Conservation (phyloP, 2,888 invertebrate species). For the Ectropis crepuscularia region DNA sequence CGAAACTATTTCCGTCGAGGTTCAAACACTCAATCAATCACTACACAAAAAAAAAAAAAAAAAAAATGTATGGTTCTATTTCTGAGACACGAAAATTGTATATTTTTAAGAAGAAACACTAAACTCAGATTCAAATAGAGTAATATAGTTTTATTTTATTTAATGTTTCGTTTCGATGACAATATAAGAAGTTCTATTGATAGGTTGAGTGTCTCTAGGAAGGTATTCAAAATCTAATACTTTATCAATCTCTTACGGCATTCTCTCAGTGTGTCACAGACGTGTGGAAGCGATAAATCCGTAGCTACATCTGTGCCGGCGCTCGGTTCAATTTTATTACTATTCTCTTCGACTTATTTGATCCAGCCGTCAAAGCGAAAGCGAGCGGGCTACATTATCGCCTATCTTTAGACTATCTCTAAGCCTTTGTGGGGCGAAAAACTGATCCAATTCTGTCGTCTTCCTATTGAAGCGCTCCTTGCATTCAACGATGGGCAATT, state of each 20-base stretch:
- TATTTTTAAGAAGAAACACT: too few relatives aligned
- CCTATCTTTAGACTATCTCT: constrained; percentile 57
- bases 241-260: not conserved
- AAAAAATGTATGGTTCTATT: too few relatives aligned
- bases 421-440: constrained; percentile 43
- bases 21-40: too few relatives aligned
- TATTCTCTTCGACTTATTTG: constrained; percentile 82
- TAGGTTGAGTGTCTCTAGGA: too few relatives aligned
- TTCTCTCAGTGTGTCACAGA: constrained; percentile 49
- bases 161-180: too few relatives aligned
- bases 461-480: constrained; percentile 13
- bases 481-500: constrained; percentile 29
- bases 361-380: constrained; percentile 83
- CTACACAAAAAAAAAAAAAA: too few relatives aligned
- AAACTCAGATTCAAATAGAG: too few relatives aligned
- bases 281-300: constrained; percentile 75
- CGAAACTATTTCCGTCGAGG: too few relatives aligned
- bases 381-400: constrained; percentile 77
- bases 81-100: too few relatives aligned
- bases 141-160: too few relatives aligned
- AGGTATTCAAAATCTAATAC: not conserved
- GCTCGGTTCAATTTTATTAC: constrained; percentile 83
- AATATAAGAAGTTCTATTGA: too few relatives aligned
- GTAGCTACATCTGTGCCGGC: constrained; percentile 80
- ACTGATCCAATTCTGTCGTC: constrained; percentile 34